Evolutionary conservation across 2,888 invertebrate genomes (phyloP).

Genomic region (Nomada lathburiana): DNA sequence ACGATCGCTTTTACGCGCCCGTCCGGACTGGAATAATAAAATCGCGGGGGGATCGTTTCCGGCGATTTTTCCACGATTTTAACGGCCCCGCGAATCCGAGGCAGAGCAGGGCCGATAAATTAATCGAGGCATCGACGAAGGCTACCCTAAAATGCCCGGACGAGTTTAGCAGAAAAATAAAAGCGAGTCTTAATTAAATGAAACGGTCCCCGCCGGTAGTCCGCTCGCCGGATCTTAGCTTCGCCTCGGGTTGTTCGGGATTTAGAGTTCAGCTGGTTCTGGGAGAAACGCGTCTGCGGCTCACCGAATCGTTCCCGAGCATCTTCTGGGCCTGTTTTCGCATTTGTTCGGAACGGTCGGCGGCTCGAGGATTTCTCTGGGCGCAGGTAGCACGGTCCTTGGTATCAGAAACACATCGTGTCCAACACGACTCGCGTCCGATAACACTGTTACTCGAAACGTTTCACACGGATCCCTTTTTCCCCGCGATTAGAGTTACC

Average conservation of each 20-base stretch:
- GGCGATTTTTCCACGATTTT: constrained; percentile 36
- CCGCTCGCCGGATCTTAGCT: constrained; percentile 62
- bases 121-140: constrained; percentile 64
- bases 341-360: constrained; percentile 39
- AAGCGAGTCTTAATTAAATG: constrained; percentile 80
- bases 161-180: constrained; percentile 78
- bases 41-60: neutral
- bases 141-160: constrained; percentile 79
- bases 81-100: constrained; percentile 44
- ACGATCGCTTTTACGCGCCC: neutral
- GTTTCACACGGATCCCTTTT: constrained; percentile 76
- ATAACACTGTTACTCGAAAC: constrained; percentile 81
- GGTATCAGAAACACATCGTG: constrained; percentile 83
- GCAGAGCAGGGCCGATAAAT: constrained; percentile 69
- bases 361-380: constrained; percentile 64
- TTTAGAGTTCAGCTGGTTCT: constrained; percentile 72
- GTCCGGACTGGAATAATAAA: constrained; percentile 25
- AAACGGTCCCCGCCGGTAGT: constrained; percentile 71
- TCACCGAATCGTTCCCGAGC: no score
- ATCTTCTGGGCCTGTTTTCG: neutral
- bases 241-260: constrained; percentile 45
- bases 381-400: constrained; percentile 73
- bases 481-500: constrained; percentile 67
- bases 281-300: no score
- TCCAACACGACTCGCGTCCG: constrained; percentile 80